These are phyloP conservation scores for Pungitius pungitius DNA, from an alignment of 2,113 vertebrate species.

Conservation along the genomic window DNA sequence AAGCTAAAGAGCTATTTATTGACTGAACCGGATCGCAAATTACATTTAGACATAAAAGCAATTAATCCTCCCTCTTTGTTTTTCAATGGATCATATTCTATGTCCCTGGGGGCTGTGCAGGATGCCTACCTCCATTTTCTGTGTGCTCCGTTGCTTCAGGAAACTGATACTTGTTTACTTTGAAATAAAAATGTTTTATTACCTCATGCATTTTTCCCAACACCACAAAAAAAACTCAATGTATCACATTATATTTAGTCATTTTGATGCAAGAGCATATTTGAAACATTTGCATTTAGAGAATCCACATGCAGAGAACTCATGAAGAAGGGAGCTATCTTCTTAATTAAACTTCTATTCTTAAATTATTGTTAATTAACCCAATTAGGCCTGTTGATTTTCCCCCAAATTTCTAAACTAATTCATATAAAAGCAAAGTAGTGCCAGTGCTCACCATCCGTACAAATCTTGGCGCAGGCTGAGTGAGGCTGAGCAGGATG, in stretches of 20 bases:
- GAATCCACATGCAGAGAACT: too few relatives aligned
- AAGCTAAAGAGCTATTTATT: not conserved
- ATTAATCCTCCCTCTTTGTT: not conserved
- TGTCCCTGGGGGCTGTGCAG: constrained; percentile 1
- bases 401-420: not conserved
- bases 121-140: not conserved
- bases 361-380: not conserved
- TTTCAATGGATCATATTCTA: not conserved
- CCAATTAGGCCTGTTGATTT: not conserved
- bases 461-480: not conserved
- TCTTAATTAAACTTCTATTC: not conserved
- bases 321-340: not conserved
- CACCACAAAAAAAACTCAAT: not conserved
- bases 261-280: not conserved
- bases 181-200: constrained; percentile 55
- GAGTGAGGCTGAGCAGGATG: constrained; percentile 35
- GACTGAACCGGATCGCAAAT: constrained; percentile 1
- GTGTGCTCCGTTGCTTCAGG: constrained; percentile 12
- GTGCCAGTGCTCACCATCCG: not conserved
- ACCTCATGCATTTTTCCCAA: not conserved
- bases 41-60: not conserved
- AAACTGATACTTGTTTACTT: constrained; percentile 21
- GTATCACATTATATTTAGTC: not conserved
- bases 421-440: not conserved
- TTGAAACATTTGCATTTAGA: not conserved